A percentile compares a stretch with the other conserved stretches of the same genome.
Evolutionary conservation across 2,888 invertebrate genomes (phyloP).

Genomic region (Andrena fulva): DNA sequence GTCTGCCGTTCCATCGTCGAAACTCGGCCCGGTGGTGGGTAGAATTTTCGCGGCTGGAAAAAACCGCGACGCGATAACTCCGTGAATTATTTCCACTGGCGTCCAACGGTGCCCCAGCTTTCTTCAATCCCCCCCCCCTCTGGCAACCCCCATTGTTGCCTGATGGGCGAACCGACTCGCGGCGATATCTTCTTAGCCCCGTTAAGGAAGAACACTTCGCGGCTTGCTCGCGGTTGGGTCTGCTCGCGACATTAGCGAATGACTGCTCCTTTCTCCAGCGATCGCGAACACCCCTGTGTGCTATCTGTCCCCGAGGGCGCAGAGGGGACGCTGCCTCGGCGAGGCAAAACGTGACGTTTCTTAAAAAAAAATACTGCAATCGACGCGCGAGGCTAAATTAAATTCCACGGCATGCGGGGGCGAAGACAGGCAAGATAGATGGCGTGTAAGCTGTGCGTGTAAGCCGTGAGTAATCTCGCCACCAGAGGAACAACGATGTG

Average conservation of each 20-base stretch:
- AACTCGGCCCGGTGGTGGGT: slow-evolving; percentile 29
- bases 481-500: not conserved
- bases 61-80: slow-evolving; percentile 55
- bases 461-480: slow-evolving; percentile 36
- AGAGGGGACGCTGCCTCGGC: not conserved
- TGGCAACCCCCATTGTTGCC: slow-evolving; percentile 28
- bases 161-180: not conserved
- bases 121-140: slow-evolving; percentile 21
- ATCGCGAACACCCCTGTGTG: not conserved
- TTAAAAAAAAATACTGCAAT: not conserved
- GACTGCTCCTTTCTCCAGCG: slow-evolving; percentile 13
- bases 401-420: slow-evolving; percentile 11
- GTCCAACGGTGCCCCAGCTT: not conserved
- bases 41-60: slow-evolving; percentile 33
- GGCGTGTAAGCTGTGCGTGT: slow-evolving; percentile 24
- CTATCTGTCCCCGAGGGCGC: slow-evolving; percentile 2
- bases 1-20: slow-evolving; percentile 9
- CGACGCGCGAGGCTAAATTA: slow-evolving; percentile 32
- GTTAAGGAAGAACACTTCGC: slow-evolving; percentile 40
- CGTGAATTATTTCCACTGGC: slow-evolving; percentile 45
- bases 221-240: slow-evolving; percentile 24
- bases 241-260: slow-evolving; percentile 54
- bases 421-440: slow-evolving; percentile 34
- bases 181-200: slow-evolving; percentile 38
- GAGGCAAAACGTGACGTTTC: not conserved